A percentile compares a stretch with the other conserved stretches of the same genome.
phyloP scores from a whole-genome alignment of 2,113 vertebrate genomes.

The Cisticola juncidis region DNA sequence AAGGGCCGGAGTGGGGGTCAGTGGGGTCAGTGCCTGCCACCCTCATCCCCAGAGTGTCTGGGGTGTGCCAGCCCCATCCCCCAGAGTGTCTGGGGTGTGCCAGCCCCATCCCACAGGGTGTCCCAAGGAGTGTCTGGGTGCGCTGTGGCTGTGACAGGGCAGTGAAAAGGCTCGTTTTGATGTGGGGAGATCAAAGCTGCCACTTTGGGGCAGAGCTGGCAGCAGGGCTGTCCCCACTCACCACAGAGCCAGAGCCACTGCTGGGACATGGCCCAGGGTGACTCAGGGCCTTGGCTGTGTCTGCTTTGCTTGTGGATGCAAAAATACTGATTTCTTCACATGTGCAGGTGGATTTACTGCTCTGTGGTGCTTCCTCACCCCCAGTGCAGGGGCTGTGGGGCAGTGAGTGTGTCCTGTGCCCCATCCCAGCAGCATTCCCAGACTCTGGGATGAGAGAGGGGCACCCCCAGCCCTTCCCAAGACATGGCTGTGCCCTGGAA shows the following conservation, averaged over 20 bases:
- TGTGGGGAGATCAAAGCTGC: not conserved
- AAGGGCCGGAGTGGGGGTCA: rapidly evolving
- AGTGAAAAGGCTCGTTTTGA: not conserved
- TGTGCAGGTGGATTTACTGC: not conserved
- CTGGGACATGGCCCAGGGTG: not conserved
- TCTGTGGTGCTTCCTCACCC: not conserved
- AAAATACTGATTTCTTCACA: rapidly evolving
- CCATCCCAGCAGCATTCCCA: not conserved
- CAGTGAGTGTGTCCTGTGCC: rapidly evolving
- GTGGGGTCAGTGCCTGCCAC: not conserved
- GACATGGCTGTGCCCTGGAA: rapidly evolving
- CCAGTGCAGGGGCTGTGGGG: not conserved
- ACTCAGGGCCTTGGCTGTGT: not conserved
- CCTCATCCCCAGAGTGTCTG: not conserved
- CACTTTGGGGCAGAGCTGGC: not conserved
- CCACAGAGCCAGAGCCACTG: not conserved
- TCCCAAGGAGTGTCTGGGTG: rapidly evolving
- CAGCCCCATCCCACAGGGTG: not conserved
- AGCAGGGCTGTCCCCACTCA: not conserved
- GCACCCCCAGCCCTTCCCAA: not conserved
- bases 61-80: not conserved
- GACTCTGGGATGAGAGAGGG: rapidly evolving
- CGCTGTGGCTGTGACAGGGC: rapidly evolving
- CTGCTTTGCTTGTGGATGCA: not conserved
- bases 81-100: not conserved